phyloP scores from a whole-genome alignment of 2,113 vertebrate species.

The Plestiodon gilberti region DNA sequence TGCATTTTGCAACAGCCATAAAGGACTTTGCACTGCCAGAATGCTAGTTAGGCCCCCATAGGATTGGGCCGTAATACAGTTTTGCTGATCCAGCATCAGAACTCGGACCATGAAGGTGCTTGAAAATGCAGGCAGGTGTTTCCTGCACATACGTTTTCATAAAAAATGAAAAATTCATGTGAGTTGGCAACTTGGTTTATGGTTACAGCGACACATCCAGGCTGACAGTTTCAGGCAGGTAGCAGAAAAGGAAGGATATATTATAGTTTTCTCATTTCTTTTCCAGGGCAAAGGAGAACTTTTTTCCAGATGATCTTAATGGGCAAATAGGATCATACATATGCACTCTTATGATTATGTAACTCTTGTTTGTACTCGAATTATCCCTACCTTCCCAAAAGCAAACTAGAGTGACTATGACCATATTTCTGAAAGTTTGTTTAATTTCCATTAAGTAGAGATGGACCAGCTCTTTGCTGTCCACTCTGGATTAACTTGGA shows the following conservation, averaged over 20 bases:
- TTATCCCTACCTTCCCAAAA: too few relatives aligned
- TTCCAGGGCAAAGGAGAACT: not conserved
- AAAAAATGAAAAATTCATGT: not conserved
- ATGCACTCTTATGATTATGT: not conserved
- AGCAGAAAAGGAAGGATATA: not conserved
- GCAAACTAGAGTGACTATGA: too few relatives aligned
- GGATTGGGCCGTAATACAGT: not conserved
- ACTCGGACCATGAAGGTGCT: not conserved
- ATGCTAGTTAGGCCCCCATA: too few relatives aligned
- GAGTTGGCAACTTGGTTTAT: not conserved
- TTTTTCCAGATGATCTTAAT: too few relatives aligned
- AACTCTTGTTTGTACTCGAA: too few relatives aligned
- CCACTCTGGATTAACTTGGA: too few relatives aligned
- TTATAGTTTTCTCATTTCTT: not conserved
- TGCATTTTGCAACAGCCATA: too few relatives aligned
- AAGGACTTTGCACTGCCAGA: too few relatives aligned
- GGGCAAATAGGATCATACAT: not conserved
- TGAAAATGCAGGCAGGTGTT: not conserved
- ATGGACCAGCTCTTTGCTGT: too few relatives aligned
- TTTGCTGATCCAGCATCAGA: not conserved
- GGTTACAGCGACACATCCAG: not conserved
- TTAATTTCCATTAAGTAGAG: too few relatives aligned
- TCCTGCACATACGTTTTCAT: not conserved
- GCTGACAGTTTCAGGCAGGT: not conserved
- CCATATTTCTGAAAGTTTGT: too few relatives aligned